Evolutionary conservation across 2,888 invertebrate genomes (phyloP).

Genomic region (Rhagonycha lutea): DNA sequence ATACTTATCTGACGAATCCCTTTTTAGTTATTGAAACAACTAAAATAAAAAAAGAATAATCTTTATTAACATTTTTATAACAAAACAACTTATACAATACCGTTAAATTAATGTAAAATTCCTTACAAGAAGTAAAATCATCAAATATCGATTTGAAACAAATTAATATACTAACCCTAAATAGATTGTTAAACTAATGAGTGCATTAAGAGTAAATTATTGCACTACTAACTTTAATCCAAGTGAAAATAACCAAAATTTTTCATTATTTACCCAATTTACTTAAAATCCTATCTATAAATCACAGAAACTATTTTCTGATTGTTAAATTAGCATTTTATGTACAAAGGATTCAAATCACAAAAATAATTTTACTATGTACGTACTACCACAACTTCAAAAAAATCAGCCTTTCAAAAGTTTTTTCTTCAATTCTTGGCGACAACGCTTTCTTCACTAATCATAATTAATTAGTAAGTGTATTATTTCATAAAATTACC

Average conservation of each 20-base stretch:
- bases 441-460: not conserved
- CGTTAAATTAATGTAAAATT: not conserved
- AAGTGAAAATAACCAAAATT: not conserved
- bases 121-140: not conserved
- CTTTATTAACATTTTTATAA: not conserved
- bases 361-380: not conserved
- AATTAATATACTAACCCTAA: not conserved
- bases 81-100: not conserved
- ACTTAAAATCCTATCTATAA: not conserved
- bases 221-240: slow-evolving; percentile 1
- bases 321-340: not conserved
- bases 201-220: not conserved
- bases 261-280: not conserved
- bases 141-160: not conserved
- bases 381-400: not conserved
- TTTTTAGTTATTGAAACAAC: too few species aligned
- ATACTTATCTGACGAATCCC: too few species aligned
- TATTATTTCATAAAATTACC: not conserved
- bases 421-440: not conserved
- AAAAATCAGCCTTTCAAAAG: not conserved
- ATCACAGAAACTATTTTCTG: not conserved
- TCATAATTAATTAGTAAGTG: not conserved
- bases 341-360: not conserved
- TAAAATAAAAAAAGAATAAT: not conserved
- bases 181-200: not conserved